These are phyloP conservation scores for Agapornis roseicollis DNA, from an alignment of 2,113 vertebrate genomes.

Conservation along the genomic window DNA sequence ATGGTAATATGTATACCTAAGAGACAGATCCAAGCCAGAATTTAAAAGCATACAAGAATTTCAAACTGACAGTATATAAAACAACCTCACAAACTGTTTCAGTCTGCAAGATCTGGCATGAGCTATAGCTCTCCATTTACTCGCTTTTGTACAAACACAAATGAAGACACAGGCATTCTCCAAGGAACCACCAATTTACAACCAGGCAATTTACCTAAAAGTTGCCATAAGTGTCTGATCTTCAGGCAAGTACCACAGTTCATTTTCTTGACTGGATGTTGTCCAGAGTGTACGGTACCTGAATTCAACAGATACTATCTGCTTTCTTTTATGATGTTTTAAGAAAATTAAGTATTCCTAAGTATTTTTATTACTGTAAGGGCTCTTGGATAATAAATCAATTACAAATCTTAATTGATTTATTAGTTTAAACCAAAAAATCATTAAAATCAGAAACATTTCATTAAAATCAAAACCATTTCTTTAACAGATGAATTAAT, in stretches of 20 bases:
- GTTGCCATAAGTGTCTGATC: background rate
- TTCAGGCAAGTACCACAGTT: background rate
- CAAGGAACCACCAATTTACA: background rate
- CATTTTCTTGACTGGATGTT: background rate
- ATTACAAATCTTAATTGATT: background rate
- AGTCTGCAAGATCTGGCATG: background rate
- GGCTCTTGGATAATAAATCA: background rate
- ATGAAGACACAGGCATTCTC: background rate
- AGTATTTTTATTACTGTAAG: background rate
- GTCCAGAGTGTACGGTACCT: background rate
- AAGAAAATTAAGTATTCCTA: background rate
- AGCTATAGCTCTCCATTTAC: background rate
- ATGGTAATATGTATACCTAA: background rate
- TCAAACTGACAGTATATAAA: background rate
- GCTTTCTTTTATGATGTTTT: background rate
- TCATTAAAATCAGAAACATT: background rate
- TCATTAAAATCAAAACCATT: background rate
- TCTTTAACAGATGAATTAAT: background rate
- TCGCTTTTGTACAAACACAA: background rate
- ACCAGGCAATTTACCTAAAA: background rate
- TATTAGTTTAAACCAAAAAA: background rate
- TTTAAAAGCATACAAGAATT: background rate
- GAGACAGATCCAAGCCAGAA: background rate
- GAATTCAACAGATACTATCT: background rate
- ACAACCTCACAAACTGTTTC: background rate